Conservation (phyloP, 2,797 vertebrate species). For the Cryptoblepharus egeriae region DNA sequence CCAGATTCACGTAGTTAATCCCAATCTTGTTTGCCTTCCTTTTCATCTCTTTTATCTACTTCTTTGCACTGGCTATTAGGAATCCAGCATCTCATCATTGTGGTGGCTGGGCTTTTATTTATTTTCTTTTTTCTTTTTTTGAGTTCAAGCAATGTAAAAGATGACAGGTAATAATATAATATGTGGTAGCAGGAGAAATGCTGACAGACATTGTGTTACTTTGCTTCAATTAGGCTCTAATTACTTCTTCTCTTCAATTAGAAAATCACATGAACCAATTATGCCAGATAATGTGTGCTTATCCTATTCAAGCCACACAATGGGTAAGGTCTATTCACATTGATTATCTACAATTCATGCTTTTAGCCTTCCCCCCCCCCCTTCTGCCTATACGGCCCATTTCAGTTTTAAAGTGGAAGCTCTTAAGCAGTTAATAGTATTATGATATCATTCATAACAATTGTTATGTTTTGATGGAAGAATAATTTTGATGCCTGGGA, state of each 20-base stretch:
- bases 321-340: conserved; percentile 76
- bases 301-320: conserved; percentile 76
- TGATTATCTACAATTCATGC: conserved; percentile 77
- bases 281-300: conserved; percentile 76
- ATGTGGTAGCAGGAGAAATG: conserved; percentile 64
- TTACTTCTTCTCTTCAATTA: conserved; percentile 78
- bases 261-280: conserved; percentile 78
- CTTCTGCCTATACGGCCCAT: conserved; percentile 87
- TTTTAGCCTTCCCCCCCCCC: conserved; percentile 75
- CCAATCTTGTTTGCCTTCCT: conserved; percentile 41
- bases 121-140: conserved; percentile 11
- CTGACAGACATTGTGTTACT: conserved; percentile 76
- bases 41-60: conserved; percentile 48
- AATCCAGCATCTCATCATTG: conserved; percentile 41
- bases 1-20: conserved; percentile 17
- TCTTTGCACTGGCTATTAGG: conserved; percentile 47
- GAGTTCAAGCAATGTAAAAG: conserved; percentile 56
- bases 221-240: conserved; percentile 76
- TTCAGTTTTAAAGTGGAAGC: conserved; percentile 92
- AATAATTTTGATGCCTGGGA: conserved; percentile 71
- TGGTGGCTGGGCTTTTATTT: not conserved
- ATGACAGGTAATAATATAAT: conserved; percentile 75
- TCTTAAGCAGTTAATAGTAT: conserved; percentile 86
- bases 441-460: conserved; percentile 83
- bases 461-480: conserved; percentile 73